Conservation (phyloP, 2,888 invertebrate species). For the Epicampocera succincta region DNA sequence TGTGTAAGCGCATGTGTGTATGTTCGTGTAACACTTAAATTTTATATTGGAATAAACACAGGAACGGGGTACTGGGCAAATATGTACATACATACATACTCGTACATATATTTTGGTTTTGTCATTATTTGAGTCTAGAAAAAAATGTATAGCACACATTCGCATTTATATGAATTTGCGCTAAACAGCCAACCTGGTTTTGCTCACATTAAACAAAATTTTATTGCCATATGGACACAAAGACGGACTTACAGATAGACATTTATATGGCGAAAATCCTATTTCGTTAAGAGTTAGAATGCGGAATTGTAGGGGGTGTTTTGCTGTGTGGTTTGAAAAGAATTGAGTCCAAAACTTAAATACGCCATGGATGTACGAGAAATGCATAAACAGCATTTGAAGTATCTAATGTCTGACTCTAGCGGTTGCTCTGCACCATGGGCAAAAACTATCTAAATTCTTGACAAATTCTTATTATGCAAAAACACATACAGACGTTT, state of each 20-base stretch:
- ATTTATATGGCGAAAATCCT: constrained; percentile 31
- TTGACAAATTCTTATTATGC: too few species aligned
- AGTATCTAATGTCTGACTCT: background rate
- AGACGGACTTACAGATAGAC: constrained; percentile 11
- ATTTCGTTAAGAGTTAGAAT: background rate
- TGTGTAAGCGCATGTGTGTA: constrained; percentile 1
- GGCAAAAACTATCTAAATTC: background rate
- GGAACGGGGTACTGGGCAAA: constrained; percentile 11
- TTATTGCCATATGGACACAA: constrained; percentile 11
- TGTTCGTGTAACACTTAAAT: background rate
- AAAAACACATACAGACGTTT: too few species aligned
- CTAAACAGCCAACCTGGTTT: constrained; percentile 32
- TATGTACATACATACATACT: constrained; percentile 3
- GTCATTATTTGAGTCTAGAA: constrained; percentile 35
- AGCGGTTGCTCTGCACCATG: constrained; percentile 23
- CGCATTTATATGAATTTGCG: constrained; percentile 7
- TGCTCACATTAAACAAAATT: constrained; percentile 47
- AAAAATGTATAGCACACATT: background rate
- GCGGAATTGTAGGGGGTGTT: background rate
- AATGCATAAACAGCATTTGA: constrained; percentile 35
- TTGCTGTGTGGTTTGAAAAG: background rate
- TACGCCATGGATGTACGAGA: constrained; percentile 3
- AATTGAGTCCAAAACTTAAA: constrained; percentile 10
- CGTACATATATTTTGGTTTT: constrained; percentile 35
- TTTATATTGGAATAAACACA: constrained; percentile 4